These are phyloP conservation scores for Deroptyus accipitrinus DNA, from an alignment of 2,113 vertebrate genomes.

Conservation along the genomic window DNA sequence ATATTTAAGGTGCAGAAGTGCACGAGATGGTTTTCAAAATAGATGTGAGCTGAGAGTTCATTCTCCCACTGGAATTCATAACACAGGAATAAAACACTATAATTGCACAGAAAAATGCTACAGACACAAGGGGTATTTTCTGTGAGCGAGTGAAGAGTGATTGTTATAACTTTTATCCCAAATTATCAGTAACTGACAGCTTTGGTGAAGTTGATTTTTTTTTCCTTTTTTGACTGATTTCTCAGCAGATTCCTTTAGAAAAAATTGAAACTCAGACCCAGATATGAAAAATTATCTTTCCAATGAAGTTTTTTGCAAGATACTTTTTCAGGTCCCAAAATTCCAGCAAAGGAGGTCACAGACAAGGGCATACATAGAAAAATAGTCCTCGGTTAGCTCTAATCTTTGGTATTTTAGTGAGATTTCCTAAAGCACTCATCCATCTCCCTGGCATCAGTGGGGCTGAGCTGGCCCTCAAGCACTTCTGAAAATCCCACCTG, in stretches of 20 bases:
- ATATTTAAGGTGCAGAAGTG: neutral
- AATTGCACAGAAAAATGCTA: neutral
- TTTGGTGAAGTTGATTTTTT: neutral
- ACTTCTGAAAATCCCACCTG: neutral
- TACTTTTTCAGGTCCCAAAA: neutral
- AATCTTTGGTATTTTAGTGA: neutral
- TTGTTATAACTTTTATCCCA: neutral
- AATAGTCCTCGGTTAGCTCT: neutral
- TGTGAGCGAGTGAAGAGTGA: neutral
- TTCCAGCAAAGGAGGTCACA: neutral
- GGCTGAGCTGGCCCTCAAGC: neutral
- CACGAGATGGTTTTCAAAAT: neutral
- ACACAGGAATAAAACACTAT: neutral
- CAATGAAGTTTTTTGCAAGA: neutral
- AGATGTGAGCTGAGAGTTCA: neutral
- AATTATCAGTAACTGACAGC: neutral
- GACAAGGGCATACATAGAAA: neutral
- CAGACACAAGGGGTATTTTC: neutral
- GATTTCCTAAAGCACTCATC: neutral
- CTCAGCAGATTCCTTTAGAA: neutral
- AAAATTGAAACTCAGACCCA: neutral
- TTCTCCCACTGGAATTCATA: neutral
- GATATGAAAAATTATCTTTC: neutral
- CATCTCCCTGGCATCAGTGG: neutral
- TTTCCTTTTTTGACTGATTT: too few relatives aligned